Percentiles rank a stretch among this genome's conserved stretches.
Conservation (phyloP, 2,888 invertebrate species). For the Pollenia griseotomentosa region DNA sequence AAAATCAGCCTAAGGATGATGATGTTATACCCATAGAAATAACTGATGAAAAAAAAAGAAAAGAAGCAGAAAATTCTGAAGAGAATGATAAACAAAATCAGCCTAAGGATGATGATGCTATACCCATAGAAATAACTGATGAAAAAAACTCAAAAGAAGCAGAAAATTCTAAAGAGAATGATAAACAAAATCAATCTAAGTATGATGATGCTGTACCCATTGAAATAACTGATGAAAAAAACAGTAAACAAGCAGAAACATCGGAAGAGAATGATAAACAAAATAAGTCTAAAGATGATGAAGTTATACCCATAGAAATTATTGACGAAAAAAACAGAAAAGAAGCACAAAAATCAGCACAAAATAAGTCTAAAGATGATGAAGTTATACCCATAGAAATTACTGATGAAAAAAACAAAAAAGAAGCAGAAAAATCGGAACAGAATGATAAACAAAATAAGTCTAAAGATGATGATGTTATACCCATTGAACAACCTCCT, state of each 20-base stretch:
- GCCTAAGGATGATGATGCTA: no score
- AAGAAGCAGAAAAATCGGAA: constrained; percentile 7
- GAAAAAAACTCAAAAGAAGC: no score
- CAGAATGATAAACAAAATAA: constrained; percentile 25
- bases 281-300: not conserved
- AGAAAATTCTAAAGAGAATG: no score
- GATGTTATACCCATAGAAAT: no score
- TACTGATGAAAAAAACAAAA: not conserved
- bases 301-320: no score
- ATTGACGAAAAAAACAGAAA: no score
- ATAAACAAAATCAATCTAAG: not conserved
- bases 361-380: not conserved
- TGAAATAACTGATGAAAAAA: no score
- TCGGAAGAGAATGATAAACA: not conserved
- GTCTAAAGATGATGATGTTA: constrained; percentile 69
- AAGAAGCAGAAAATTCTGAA: not conserved
- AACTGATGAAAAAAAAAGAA: no score
- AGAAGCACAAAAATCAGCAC: no score
- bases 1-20: not conserved
- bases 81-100: not conserved
- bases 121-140: no score
- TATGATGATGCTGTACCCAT: not conserved
- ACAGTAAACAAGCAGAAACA: no score
- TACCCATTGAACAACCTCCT: constrained; percentile 66
- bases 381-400: not conserved